Percentiles rank a stretch among this genome's conserved stretches.
Evolutionary conservation across 1,140 invertebrate species (phyloP).

Genomic region (Drosophila setifemur): DNA sequence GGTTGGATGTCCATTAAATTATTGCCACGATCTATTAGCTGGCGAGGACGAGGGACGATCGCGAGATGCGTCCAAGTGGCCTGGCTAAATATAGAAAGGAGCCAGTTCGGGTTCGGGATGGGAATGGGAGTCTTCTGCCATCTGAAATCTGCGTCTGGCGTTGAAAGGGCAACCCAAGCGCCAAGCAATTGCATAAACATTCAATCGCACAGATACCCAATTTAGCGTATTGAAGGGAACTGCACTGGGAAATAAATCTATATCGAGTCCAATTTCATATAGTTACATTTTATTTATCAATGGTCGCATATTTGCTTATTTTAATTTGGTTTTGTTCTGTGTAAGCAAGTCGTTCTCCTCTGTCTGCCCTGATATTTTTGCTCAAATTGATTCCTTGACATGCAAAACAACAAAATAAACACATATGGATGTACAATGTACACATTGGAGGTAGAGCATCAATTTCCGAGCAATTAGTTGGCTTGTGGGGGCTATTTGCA

Average conservation of each 20-base stretch:
- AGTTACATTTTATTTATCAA: no score
- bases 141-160: slow-evolving; percentile 30
- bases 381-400: slow-evolving; percentile 5
- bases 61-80: neutral
- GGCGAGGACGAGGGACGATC: slow-evolving; percentile 40
- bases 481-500: slow-evolving; percentile 1
- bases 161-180: slow-evolving; percentile 35
- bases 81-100: slow-evolving; percentile 46
- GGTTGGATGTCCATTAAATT: slow-evolving; percentile 64
- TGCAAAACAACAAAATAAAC: neutral
- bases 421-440: neutral
- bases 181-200: slow-evolving; percentile 9
- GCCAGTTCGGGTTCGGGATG: no score
- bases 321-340: neutral
- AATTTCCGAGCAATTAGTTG: slow-evolving; percentile 5
- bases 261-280: no score
- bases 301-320: no score
- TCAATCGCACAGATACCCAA: neutral
- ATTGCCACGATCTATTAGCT: slow-evolving; percentile 73
- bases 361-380: no score
- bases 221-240: neutral
- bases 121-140: neutral
- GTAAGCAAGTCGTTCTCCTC: neutral
- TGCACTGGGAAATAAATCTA: neutral
- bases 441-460: neutral